A percentile compares a stretch with the other conserved stretches of the same genome.
phyloP scores from a whole-genome alignment of 2,113 vertebrate species.

The Brachypodius melanocephalos region DNA sequence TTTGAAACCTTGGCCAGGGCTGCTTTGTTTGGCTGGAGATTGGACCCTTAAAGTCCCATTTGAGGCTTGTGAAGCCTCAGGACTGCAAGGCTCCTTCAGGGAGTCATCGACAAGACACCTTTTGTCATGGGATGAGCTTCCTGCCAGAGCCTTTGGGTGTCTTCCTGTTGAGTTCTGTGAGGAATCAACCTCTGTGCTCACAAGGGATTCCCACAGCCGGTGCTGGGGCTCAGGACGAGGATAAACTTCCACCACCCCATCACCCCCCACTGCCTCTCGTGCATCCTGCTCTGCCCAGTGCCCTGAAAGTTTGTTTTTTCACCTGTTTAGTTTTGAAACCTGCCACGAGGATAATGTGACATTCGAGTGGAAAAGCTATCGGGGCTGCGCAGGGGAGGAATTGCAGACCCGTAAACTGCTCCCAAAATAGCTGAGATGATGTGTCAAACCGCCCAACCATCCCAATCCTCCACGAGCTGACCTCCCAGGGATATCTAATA shows the following conservation, averaged over 20 bases:
- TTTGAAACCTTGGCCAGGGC: not conserved
- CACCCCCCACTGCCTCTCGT: not conserved
- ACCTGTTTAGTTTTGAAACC: conserved; percentile 65
- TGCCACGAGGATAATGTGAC: conserved; percentile 55
- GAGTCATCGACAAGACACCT: not conserved
- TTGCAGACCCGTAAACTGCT: conserved; percentile 65
- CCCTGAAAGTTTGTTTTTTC: conserved; percentile 61
- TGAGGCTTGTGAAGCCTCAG: not conserved
- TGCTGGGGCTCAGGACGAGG: not conserved
- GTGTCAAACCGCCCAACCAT: conserved; percentile 62
- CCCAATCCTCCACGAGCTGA: conserved; percentile 40
- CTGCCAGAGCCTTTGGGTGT: not conserved
- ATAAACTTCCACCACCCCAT: not conserved
- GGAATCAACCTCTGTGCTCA: not conserved
- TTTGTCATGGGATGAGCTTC: not conserved
- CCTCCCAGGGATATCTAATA: conserved; percentile 29
- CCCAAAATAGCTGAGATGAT: conserved; percentile 67
- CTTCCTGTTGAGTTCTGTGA: not conserved
- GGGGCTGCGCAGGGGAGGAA: conserved; percentile 52
- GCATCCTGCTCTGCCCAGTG: not conserved
- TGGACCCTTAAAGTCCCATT: rapidly evolving
- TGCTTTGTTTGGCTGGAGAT: not conserved
- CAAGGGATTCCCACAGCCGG: not conserved
- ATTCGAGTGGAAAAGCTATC: conserved; percentile 65
- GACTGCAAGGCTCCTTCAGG: not conserved